A percentile compares a stretch with the other conserved stretches of the same genome.
Conservation (phyloP, 2,888 invertebrate species). For the Philaethria dido region DNA sequence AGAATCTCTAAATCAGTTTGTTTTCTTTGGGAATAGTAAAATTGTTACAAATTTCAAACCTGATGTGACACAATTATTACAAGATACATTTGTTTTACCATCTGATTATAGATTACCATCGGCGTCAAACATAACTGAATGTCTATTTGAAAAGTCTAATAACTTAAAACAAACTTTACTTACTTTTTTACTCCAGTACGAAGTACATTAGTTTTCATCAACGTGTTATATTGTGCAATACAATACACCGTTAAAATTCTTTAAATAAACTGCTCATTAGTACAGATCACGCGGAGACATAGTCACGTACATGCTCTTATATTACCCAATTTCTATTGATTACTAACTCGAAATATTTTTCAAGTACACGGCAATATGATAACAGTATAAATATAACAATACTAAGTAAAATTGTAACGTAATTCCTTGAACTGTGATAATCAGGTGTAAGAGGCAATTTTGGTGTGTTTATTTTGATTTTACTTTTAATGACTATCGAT, state of each 20-base stretch:
- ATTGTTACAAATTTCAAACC: too few species aligned
- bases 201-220: slow-evolving; percentile 13
- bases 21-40: too few species aligned
- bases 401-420: not conserved
- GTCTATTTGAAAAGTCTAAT: not conserved
- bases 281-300: slow-evolving; percentile 41
- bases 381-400: not conserved
- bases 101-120: not conserved
- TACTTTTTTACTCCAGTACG: too few species aligned
- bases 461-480: not conserved
- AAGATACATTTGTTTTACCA: not conserved
- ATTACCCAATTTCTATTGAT: slow-evolving; percentile 4
- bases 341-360: slow-evolving; percentile 11
- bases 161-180: not conserved
- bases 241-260: slow-evolving; percentile 24
- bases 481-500: too few species aligned
- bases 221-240: slow-evolving; percentile 16
- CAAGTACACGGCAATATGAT: slow-evolving; percentile 3
- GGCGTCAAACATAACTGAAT: not conserved
- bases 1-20: too few species aligned
- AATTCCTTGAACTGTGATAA: slow-evolving; percentile 3
- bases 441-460: not conserved
- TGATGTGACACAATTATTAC: too few species aligned
- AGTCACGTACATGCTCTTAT: slow-evolving; percentile 36
- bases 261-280: slow-evolving; percentile 39